Conservation (phyloP, 1,140 invertebrate species). For the Rhizoglyphus robini region DNA sequence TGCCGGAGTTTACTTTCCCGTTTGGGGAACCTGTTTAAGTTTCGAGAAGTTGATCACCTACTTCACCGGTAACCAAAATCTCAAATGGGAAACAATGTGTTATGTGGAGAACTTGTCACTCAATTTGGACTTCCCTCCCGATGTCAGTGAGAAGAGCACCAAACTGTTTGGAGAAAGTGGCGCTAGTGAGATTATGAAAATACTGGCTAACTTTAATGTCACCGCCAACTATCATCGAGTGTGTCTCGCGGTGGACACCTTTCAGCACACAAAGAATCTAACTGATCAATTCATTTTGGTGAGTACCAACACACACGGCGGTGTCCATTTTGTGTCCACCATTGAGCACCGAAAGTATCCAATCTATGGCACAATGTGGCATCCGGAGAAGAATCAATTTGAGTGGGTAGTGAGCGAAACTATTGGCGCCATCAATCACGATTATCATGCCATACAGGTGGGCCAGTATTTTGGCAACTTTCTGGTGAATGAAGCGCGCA, state of each 20-base stretch:
- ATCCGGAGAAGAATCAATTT: constrained; percentile 75
- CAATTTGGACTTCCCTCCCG: background rate
- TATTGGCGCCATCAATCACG: constrained; percentile 47
- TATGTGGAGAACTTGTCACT: constrained; percentile 20
- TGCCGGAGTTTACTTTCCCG: constrained; percentile 48
- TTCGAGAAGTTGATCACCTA: constrained; percentile 58
- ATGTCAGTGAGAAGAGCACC: background rate
- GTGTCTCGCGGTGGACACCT: constrained; percentile 48
- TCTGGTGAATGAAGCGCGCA: constrained; percentile 51
- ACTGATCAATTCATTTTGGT: constrained; percentile 51
- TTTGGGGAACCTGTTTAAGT: constrained; percentile 76
- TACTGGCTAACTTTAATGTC: constrained; percentile 40
- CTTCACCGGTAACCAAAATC: constrained; percentile 43
- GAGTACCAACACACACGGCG: constrained; percentile 37
- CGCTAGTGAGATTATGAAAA: background rate
- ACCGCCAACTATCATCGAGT: constrained; percentile 61
- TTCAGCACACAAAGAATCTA: constrained; percentile 49
- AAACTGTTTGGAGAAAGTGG: background rate
- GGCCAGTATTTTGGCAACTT: constrained; percentile 70
- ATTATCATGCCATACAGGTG: constrained; percentile 42
- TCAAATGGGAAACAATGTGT: constrained; percentile 22
- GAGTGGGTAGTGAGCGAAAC: constrained; percentile 50
- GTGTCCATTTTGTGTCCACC: constrained; percentile 48
- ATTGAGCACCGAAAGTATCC: constrained; percentile 45
- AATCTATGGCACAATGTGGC: constrained; percentile 73